Base-by-base conservation (phyloP, 1,140 invertebrate species). In the Myzus persicae region DNA sequence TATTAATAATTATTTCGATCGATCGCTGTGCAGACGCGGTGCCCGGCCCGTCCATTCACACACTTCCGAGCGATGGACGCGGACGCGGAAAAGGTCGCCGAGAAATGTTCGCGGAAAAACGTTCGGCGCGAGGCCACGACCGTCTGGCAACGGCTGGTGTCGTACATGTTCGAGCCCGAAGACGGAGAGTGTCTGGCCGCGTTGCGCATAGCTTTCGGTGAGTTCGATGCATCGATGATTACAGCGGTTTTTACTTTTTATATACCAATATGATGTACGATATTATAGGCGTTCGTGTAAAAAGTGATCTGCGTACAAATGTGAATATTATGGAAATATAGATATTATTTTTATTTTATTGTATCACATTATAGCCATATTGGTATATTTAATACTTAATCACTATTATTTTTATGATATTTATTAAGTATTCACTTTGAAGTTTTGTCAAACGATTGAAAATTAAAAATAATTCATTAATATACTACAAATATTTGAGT, bases 111-210 rank as follows among this genome's bases (percentile, higher is more conserved):
- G 0, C 1, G 38, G 38, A 48, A 40, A 46, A 38, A 82, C 14
- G 36, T 51, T 5, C 31, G n/a, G 7, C 91, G 26, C 3, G 22
- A 11, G 22, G 20, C n/a, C 24, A 26, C 95, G 0, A 94, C 87
- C 4, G 94, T 90, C 89, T 95, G 95, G 88, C 94, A 95, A 0
- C 95, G 93, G 54, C 95, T 98, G 40, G 95, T 96, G 0, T 90
- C 94, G 24, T 96, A 97, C 91, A 95, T 98, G 94, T 96, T 97
- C 94, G 94, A 95, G 51, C 97, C 97, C 0, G 96, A 96, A n/a
- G 97, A 98, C 95, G 96, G 97, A 20, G 96, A 97, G 0, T 97
- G 96, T 94, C 95, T 98, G 42, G 97, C 97, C n/a, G 95, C 98
- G 1, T 96, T 96, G 31, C 96, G 98, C 93, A 96, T 97, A 94